Evolutionary conservation across 2,888 invertebrate genomes (phyloP).

Genomic region (Rambutsinella grinnellia): DNA sequence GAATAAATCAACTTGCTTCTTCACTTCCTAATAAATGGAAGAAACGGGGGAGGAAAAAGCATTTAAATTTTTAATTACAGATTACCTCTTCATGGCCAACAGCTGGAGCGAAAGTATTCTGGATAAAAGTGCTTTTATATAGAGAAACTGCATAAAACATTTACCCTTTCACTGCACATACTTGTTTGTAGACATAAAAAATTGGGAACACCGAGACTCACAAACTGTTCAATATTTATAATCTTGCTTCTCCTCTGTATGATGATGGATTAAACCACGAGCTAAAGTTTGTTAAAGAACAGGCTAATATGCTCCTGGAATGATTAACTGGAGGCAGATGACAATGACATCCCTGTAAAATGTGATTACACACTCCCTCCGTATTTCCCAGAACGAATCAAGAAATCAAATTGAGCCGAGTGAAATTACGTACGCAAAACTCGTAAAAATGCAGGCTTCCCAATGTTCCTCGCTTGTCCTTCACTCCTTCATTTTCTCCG

Average conservation of each 20-base stretch:
- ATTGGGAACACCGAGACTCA: too few relatives aligned
- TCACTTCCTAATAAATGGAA: background rate
- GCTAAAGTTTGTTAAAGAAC: background rate
- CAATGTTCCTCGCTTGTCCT: background rate
- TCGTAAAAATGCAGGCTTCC: background rate
- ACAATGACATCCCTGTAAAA: slow-evolving; percentile 2
- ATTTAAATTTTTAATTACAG: slow-evolving; percentile 47
- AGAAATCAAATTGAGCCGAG: slow-evolving; percentile 1
- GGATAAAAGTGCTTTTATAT: background rate
- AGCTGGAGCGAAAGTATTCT: background rate
- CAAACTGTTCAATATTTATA: background rate
- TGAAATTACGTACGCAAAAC: background rate
- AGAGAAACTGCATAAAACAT: background rate
- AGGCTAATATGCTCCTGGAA: background rate
- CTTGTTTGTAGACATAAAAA: too few relatives aligned
- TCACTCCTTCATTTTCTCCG: slow-evolving; percentile 6
- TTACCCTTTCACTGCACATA: too few relatives aligned
- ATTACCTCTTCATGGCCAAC: background rate
- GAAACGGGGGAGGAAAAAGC: background rate
- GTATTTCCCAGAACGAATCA: background rate
- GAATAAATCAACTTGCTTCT: background rate
- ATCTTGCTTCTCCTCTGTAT: too few relatives aligned
- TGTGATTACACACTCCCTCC: background rate
- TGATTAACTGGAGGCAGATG: slow-evolving; percentile 20
- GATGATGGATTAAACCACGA: slow-evolving; percentile 27